Conservation (phyloP, 2,797 vertebrate species). For the Oreochromis mossambicus region DNA sequence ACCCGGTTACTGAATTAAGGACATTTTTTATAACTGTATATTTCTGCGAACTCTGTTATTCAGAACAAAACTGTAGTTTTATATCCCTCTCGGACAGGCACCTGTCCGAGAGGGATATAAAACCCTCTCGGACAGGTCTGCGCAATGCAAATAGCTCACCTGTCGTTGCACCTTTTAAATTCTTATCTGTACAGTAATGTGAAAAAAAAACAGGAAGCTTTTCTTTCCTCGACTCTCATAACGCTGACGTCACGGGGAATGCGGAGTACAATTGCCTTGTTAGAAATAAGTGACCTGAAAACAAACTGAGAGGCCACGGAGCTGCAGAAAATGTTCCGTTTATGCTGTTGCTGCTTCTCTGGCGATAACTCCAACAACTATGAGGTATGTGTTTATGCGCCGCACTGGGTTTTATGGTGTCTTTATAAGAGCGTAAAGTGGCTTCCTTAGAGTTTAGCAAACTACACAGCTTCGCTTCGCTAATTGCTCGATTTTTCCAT, state of each 20-base stretch:
- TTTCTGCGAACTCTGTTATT: not conserved
- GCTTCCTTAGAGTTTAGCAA: not conserved
- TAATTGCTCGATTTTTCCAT: not conserved
- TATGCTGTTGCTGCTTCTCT: slow-evolving; percentile 56
- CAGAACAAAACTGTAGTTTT: not conserved
- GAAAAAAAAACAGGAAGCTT: slow-evolving; percentile 23
- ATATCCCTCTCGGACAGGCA: not conserved
- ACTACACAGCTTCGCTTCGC: not conserved
- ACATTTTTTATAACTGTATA: not conserved
- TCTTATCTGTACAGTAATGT: not conserved
- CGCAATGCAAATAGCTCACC: not conserved
- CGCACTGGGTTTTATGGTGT: not conserved
- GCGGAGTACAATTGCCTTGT: slow-evolving; percentile 32
- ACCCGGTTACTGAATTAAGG: not conserved
- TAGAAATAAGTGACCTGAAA: slow-evolving; percentile 52
- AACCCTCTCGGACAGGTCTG: no score
- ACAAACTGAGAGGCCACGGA: not conserved
- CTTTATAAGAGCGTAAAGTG: not conserved
- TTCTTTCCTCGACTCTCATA: slow-evolving; percentile 39
- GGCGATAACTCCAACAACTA: slow-evolving; percentile 14
- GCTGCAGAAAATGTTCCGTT: slow-evolving; percentile 49
- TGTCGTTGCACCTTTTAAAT: not conserved
- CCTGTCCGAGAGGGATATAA: no score
- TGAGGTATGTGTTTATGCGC: slow-evolving; percentile 53
- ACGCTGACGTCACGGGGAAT: slow-evolving; percentile 64